phyloP scores from a whole-genome alignment of 2,888 invertebrate genomes.

The Ariolimax columbianus region DNA sequence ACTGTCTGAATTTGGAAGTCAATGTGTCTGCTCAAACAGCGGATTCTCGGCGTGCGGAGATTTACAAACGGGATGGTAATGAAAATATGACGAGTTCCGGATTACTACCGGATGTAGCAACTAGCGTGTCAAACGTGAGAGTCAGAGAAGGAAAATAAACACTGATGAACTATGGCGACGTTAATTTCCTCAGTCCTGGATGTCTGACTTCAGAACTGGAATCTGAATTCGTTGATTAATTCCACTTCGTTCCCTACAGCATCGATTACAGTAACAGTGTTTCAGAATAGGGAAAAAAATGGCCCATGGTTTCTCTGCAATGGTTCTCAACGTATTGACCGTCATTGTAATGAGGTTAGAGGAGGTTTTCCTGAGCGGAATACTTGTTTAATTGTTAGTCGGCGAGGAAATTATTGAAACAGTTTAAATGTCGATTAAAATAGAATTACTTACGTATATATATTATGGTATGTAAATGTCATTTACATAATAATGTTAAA shows the following conservation, averaged over 20 bases:
- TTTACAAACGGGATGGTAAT: not conserved
- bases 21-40: conserved; percentile 6
- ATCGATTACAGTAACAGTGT: too few species aligned
- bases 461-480: too few species aligned
- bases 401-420: too few species aligned
- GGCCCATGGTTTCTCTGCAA: too few species aligned
- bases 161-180: not conserved
- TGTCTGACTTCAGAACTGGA: not conserved
- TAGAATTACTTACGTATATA: too few species aligned
- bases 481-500: too few species aligned
- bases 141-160: not conserved
- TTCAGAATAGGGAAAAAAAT: too few species aligned
- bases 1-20: not conserved
- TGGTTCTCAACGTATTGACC: too few species aligned
- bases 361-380: too few species aligned
- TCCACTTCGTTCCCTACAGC: not conserved
- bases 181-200: not conserved
- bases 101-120: conserved; percentile 6
- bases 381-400: too few species aligned
- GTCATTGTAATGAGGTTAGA: too few species aligned
- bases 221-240: not conserved
- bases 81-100: conserved; percentile 6
- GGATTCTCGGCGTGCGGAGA: conserved; percentile 5
- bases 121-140: not conserved
- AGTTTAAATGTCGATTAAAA: too few species aligned